Evolutionary conservation across 2,888 invertebrate species (phyloP), one percentile per base, ranked within the genome.

Genomic region (Spatulosminthurus flaviceps): DNA sequence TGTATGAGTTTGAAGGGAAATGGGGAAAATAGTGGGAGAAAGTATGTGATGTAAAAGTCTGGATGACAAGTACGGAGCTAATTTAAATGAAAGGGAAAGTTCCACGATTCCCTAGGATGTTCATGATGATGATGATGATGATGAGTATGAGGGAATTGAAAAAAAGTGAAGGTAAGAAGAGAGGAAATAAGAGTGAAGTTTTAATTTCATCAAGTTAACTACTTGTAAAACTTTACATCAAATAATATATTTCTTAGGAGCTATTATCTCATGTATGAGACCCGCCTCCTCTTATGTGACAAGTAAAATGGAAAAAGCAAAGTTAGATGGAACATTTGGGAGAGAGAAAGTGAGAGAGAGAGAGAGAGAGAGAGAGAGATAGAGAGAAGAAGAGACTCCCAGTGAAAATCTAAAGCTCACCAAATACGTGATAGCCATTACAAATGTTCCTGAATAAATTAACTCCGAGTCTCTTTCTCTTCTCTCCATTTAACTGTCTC

Each of bases 361-460:
- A 72, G 43, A 13, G 72, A 42, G 28, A 42, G 24, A 72, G 72
- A 72, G 24, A 19, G 29, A 41, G 29, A 34, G 2, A n/a, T 42
- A 13, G 13, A 72, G 61, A 66, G 24, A 24, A 22, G 24, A 22
- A 66, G 24, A 22, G 7, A 61, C n/a, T 4, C 67, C 26, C 26
- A 29, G 51, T 26, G 29, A 67, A 67, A 67, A 28, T 29, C 29
- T 64, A 26, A 2, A 67, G 67, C 67, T 42, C 41, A 42, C 34
- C 28, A 42, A 72, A 42, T 72, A 72, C 76, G 60, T 34, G 67
- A 41, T 34, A 66, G 76, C 66, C 76, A 76, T 76, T 76, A 41
- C 21, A 64, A 76, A 76, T 76, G n/a, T 66, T 41, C 21, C 22
- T 22, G 76, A 76, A 76, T 66, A 76, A 76, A 76, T 66, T 76